These are phyloP conservation scores for Noturus placidus DNA, from an alignment of 2,113 vertebrate species.

Conservation along the genomic window DNA sequence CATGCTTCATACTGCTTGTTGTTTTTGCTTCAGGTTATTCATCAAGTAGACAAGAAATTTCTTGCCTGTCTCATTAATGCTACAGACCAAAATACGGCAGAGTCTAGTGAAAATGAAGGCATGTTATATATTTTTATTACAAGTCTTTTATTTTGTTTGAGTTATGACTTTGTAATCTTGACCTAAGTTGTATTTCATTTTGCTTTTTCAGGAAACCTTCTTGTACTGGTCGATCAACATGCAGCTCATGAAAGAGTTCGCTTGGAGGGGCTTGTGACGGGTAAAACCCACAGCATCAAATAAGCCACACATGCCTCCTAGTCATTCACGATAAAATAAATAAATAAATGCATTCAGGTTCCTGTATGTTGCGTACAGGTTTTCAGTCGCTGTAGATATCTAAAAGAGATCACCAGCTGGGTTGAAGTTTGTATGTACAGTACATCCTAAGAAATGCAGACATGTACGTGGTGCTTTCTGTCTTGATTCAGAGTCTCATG, in stretches of 20 bases:
- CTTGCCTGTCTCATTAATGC: slow-evolving; percentile 94
- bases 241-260: slow-evolving; percentile 94
- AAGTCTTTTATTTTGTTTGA: neutral
- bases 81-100: slow-evolving; percentile 59
- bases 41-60: slow-evolving; percentile 98
- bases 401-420: neutral
- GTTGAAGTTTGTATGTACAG: neutral
- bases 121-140: neutral
- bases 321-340: neutral
- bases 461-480: slow-evolving; percentile 35
- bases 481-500: slow-evolving; percentile 83
- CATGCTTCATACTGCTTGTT: neutral
- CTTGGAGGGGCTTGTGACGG: slow-evolving; percentile 86
- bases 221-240: slow-evolving; percentile 95
- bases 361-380: neutral
- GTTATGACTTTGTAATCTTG: neutral
- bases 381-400: neutral
- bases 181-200: neutral
- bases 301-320: neutral
- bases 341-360: neutral
- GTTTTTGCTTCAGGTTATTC: slow-evolving; percentile 80
- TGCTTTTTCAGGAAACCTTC: slow-evolving; percentile 77
- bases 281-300: slow-evolving; percentile 62
- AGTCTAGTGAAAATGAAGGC: slow-evolving; percentile 60
- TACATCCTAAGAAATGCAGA: neutral